phyloP scores from a whole-genome alignment of 2,113 vertebrate species.

The Lampris megalopsis region DNA sequence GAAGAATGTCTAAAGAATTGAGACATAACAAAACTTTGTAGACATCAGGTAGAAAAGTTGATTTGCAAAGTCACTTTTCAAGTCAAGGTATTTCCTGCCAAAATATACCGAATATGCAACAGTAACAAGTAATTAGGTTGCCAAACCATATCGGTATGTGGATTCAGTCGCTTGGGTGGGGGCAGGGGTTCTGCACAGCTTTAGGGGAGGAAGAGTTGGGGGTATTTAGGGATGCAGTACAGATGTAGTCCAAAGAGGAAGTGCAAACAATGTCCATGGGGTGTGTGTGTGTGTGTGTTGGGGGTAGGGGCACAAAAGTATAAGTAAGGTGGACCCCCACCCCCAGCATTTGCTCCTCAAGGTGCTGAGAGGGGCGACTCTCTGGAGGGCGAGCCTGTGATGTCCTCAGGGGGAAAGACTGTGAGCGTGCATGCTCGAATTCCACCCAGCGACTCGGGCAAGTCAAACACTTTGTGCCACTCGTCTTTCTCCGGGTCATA shows the following conservation, averaged over 20 bases:
- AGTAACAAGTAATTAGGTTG: constrained; percentile 76
- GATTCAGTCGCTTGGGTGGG: constrained; percentile 54
- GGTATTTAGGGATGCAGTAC: constrained; percentile 65
- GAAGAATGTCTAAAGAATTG: constrained; percentile 61
- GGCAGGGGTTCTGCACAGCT: constrained; percentile 71
- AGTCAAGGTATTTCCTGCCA: constrained; percentile 82
- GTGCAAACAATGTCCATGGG: constrained; percentile 86
- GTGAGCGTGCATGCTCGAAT: constrained; percentile 98
- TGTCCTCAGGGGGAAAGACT: constrained; percentile 95
- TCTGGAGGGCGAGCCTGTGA: constrained; percentile 92
- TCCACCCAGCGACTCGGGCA: constrained; percentile 97
- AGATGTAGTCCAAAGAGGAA: constrained; percentile 80
- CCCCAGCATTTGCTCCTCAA: constrained; percentile 78
- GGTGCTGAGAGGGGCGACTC: constrained; percentile 97
- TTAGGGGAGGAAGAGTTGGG: constrained; percentile 36
- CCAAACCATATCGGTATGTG: constrained; percentile 68
- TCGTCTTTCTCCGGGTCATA: constrained; percentile 98
- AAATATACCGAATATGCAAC: constrained; percentile 78
- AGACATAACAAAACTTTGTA: constrained; percentile 76
- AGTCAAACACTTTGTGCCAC: constrained; percentile 99
- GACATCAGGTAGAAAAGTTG: constrained; percentile 87
- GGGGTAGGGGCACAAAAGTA: constrained; percentile 48
- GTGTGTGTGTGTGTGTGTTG: constrained; percentile 56
- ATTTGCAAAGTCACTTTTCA: constrained; percentile 84
- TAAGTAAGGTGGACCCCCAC: constrained; percentile 67